Percentiles rank a stretch among this genome's conserved stretches.
These are phyloP conservation scores for Andricus curvator DNA, from an alignment of 2,888 invertebrate species.

Conservation along the genomic window DNA sequence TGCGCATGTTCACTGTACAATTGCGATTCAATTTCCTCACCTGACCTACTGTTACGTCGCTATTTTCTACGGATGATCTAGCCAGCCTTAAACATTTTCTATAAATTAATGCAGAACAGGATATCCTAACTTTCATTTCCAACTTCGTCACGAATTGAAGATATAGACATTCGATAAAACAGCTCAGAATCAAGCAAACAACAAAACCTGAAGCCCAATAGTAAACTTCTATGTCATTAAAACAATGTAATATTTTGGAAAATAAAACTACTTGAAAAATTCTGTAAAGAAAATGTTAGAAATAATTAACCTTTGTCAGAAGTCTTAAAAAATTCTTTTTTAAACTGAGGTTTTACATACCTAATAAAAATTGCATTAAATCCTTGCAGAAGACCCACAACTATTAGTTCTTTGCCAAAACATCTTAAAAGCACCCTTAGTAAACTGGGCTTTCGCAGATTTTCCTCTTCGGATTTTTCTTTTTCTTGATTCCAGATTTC, in stretches of 20 bases:
- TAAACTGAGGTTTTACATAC: slow-evolving; percentile 64
- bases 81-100: slow-evolving; percentile 87
- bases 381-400: slow-evolving; percentile 81
- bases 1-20: neutral
- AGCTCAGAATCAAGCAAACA: slow-evolving; percentile 62
- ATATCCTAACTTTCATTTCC: slow-evolving; percentile 86
- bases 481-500: slow-evolving; percentile 79
- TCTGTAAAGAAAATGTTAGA: slow-evolving; percentile 55
- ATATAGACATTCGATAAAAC: slow-evolving; percentile 82
- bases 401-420: slow-evolving; percentile 81
- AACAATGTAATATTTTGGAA: slow-evolving; percentile 62
- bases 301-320: neutral
- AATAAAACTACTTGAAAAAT: slow-evolving; percentile 69
- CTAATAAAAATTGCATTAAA: slow-evolving; percentile 83
- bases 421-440: slow-evolving; percentile 80
- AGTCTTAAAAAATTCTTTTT: neutral
- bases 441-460: slow-evolving; percentile 79
- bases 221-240: slow-evolving; percentile 74
- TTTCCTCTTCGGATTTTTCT: slow-evolving; percentile 64
- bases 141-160: slow-evolving; percentile 83
- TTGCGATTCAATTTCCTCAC: slow-evolving; percentile 65
- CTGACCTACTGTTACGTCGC: slow-evolving; percentile 86
- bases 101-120: slow-evolving; percentile 85
- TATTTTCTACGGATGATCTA: slow-evolving; percentile 83
- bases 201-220: slow-evolving; percentile 76